Percentiles rank a stretch among this genome's conserved stretches.
Conservation (phyloP, 2,888 invertebrate genomes). For the Ryuthela nishihirai region DNA sequence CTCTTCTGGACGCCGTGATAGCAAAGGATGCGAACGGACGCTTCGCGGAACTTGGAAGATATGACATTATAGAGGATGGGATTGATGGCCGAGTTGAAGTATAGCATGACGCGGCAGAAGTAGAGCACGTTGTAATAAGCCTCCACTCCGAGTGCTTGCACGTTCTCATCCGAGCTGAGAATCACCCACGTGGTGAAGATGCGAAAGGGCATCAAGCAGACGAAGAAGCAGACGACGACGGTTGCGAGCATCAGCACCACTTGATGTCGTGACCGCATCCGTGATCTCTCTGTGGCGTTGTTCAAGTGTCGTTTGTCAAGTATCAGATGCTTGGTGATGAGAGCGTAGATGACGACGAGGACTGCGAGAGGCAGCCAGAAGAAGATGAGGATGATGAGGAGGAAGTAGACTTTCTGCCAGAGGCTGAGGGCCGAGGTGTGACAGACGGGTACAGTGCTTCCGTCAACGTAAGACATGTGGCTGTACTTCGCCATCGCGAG, state of each 20-base stretch:
- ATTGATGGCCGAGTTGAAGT: slow-evolving; percentile 86
- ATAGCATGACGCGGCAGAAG: slow-evolving; percentile 80
- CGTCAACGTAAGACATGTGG: slow-evolving; percentile 67
- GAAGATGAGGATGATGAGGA: slow-evolving; percentile 73
- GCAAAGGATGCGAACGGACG: slow-evolving; percentile 55
- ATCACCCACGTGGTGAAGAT: slow-evolving; percentile 84
- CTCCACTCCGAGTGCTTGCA: slow-evolving; percentile 69
- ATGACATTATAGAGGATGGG: slow-evolving; percentile 87
- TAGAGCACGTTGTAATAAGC: slow-evolving; percentile 76
- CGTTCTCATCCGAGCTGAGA: slow-evolving; percentile 64
- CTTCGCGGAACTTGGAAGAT: slow-evolving; percentile 79
- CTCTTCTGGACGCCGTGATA: slow-evolving; percentile 2
- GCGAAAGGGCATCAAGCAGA: slow-evolving; percentile 81
- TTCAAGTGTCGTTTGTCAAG: slow-evolving; percentile 52
- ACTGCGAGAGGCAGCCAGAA: slow-evolving; percentile 79
- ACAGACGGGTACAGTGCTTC: slow-evolving; percentile 68
- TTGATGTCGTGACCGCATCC: slow-evolving; percentile 7
- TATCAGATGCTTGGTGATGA: slow-evolving; percentile 81
- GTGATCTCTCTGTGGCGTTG: slow-evolving; percentile 3
- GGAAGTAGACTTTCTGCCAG: slow-evolving; percentile 75
- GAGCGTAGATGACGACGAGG: slow-evolving; percentile 73
- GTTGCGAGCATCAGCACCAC: slow-evolving; percentile 78
- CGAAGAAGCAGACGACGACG: slow-evolving; percentile 82
- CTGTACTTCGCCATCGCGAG: slow-evolving; percentile 73
- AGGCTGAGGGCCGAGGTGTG: slow-evolving; percentile 69